These are phyloP conservation scores for Taurulus bubalis DNA, from an alignment of 2,113 vertebrate genomes.

Conservation along the genomic window DNA sequence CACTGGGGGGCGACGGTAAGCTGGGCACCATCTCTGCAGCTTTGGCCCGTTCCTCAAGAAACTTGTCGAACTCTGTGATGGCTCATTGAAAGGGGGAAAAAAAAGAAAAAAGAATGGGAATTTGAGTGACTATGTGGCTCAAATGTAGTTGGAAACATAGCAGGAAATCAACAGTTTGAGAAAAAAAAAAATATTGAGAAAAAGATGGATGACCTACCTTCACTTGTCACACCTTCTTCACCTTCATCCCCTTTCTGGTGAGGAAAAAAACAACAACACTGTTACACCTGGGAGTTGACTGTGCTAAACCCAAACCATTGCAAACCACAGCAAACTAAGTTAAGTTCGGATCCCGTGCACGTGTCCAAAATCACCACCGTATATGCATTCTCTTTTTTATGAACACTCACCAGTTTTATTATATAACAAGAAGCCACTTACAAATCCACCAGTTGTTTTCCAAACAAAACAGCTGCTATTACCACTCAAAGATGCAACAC, in stretches of 20 bases:
- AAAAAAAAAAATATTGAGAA: neutral
- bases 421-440: constrained; percentile 23
- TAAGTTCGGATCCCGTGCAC: neutral
- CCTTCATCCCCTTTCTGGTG: constrained; percentile 92
- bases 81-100: neutral
- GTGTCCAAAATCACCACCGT: constrained; percentile 6
- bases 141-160: neutral
- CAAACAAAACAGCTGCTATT: too few species aligned
- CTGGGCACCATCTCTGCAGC: constrained; percentile 92
- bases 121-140: too few species aligned
- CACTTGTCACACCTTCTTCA: constrained; percentile 97
- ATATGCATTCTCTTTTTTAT: neutral
- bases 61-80: constrained; percentile 94
- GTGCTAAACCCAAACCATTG: neutral
- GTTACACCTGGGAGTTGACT: constrained; percentile 1
- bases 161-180: neutral
- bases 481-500: neutral
- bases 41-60: constrained; percentile 97
- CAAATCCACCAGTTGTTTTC: too few species aligned
- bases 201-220: constrained; percentile 84
- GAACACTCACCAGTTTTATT: neutral
- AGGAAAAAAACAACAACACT: constrained; percentile 6
- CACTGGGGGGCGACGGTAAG: constrained; percentile 88
- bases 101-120: neutral
- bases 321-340: constrained; percentile 34